Evolutionary conservation across 1,140 invertebrate species (phyloP), one percentile per base, ranked within the genome.

Genomic region (Myzus persicae): DNA sequence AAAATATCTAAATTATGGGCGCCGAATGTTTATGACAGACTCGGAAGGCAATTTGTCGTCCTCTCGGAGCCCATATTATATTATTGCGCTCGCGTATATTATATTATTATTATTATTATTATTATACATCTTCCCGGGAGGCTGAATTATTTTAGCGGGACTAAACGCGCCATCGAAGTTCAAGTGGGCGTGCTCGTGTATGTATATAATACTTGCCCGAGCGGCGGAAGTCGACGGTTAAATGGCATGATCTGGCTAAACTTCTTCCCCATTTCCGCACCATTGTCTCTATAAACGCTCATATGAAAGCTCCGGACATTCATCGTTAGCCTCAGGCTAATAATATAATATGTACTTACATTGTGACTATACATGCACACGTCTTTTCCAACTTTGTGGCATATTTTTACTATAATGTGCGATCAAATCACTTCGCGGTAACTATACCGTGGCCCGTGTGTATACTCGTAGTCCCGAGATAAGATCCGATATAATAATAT

Each of bases 1-100:
- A 81, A 82, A 81, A 92, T 92, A 92, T 92, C 91, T 92, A 92
- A 92, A 92, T 92, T 92, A 93, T 54, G 91, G 36, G 76, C 44
- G 18, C 44, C 76, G 46, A 84, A 93, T 93, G 91, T 93, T 93
- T 93, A 93, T 93, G 91, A 93, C 91, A 93, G 81, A 8, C 44
- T 92, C 36, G 8, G 44, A 54, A 54, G 91, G 81, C 48, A 85
- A 93, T 93, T 84, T 93, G 91, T 93, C 91, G 20, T 51, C 48
- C 46, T 48, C 26, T 67, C 42, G 22, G n/a, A 67, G 38, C 26
- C 38, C 38, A 22, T 54, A 89, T 89, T 89, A 89, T 54, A 51
- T 38, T 20, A 22, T 46, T 31, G 42, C 24, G 26, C 26, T 59
- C 31, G 31, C 59, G 59, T 67, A 67, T 67, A 67, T 67, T 67